These are phyloP conservation scores for Pavo muticus DNA, from an alignment of 2,113 vertebrate genomes.

Conservation along the genomic window DNA sequence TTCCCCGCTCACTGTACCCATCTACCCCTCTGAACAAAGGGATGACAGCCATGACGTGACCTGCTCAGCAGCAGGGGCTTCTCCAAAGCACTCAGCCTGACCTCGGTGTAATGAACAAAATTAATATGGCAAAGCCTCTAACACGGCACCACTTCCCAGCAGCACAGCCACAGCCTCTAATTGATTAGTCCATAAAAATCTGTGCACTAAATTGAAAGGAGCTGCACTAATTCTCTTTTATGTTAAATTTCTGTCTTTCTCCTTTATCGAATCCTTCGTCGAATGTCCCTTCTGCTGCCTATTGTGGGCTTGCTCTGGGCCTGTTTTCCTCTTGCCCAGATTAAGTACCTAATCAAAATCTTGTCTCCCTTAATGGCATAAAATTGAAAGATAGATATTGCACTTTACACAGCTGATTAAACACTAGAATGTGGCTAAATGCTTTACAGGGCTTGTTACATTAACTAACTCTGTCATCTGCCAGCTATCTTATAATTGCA, in stretches of 20 bases:
- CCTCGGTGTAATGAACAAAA: slow-evolving; percentile 84
- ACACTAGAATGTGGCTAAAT: slow-evolving; percentile 87
- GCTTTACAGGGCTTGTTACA: slow-evolving; percentile 88
- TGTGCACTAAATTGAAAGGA: slow-evolving; percentile 88
- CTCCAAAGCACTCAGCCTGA: slow-evolving; percentile 80
- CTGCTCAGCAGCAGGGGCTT: slow-evolving; percentile 67
- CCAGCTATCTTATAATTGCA: slow-evolving; percentile 85
- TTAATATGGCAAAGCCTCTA: slow-evolving; percentile 85
- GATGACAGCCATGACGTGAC: slow-evolving; percentile 66
- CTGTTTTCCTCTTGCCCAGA: slow-evolving; percentile 88
- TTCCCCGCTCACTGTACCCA: not conserved
- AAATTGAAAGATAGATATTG: slow-evolving; percentile 97
- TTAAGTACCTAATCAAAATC: slow-evolving; percentile 97
- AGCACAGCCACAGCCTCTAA: slow-evolving; percentile 84
- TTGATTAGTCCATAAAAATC: slow-evolving; percentile 89
- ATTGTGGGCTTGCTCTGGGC: slow-evolving; percentile 83
- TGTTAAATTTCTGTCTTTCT: slow-evolving; percentile 89
- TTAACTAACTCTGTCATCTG: slow-evolving; percentile 88
- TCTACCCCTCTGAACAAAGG: slow-evolving; percentile 40
- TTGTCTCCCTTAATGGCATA: slow-evolving; percentile 93
- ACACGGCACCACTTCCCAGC: slow-evolving; percentile 83
- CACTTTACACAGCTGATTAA: slow-evolving; percentile 97
- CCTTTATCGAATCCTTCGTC: slow-evolving; percentile 84
- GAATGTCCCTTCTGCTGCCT: slow-evolving; percentile 84
- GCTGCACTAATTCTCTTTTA: slow-evolving; percentile 89